Evolutionary conservation across 1,140 invertebrate genomes (phyloP).

Genomic region (Plectrocnemia conspersa): DNA sequence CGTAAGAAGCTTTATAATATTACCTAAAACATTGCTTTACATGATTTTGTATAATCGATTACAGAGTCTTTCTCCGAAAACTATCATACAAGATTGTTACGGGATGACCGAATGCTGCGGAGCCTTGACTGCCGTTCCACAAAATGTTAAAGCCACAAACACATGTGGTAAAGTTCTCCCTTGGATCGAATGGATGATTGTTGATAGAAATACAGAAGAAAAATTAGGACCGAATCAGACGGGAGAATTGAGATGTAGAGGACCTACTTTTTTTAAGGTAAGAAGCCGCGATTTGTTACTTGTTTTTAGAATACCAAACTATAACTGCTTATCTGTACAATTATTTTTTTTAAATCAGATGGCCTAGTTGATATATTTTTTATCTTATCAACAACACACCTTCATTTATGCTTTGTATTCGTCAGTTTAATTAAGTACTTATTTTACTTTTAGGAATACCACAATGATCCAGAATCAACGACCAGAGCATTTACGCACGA

Average conservation of each 20-base stretch:
- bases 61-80: not conserved
- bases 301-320: not conserved
- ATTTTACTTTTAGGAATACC: conserved; percentile 51
- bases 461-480: conserved; percentile 58
- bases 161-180: conserved; percentile 15
- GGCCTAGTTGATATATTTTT: not conserved
- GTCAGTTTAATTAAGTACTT: too few species aligned
- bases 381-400: not conserved
- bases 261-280: conserved; percentile 18
- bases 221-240: conserved; percentile 37
- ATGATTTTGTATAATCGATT: not conserved
- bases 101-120: conserved; percentile 22
- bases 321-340: not conserved
- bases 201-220: conserved; percentile 38
- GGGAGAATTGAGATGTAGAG: conserved; percentile 42
- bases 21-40: not conserved
- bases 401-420: not conserved
- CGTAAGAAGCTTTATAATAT: conserved; percentile 9
- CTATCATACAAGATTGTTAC: conserved; percentile 14
- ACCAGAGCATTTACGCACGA: conserved; percentile 57
- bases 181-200: conserved; percentile 24
- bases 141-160: too few species aligned
- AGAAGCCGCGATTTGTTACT: not conserved
- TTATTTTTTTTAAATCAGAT: not conserved
- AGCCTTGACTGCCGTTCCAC: too few species aligned